Evolutionary conservation across 2,113 vertebrate species (phyloP).

Genomic region (Erythrocercus mccallii): DNA sequence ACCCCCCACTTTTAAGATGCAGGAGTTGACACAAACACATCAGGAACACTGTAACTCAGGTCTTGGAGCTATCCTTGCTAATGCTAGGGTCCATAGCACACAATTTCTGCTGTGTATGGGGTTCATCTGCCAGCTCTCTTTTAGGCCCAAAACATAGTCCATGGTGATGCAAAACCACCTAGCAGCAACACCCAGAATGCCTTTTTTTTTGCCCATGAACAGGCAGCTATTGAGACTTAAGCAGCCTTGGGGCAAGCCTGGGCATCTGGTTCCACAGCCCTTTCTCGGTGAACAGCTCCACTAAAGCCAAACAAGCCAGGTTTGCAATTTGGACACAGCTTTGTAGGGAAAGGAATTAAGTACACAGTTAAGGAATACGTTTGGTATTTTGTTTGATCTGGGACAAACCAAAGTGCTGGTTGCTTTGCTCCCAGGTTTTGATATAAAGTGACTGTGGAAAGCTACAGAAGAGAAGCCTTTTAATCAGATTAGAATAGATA

Average conservation of each 20-base stretch:
- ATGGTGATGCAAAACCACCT: background rate
- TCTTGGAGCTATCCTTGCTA: background rate
- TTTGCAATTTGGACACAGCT: background rate
- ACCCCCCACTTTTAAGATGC: too few relatives aligned
- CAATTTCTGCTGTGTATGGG: background rate
- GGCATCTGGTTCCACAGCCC: background rate
- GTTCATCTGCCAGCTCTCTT: background rate
- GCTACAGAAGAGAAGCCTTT: constrained; percentile 50
- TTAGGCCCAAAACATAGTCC: background rate
- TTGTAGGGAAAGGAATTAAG: background rate
- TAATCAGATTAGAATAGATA: constrained; percentile 66
- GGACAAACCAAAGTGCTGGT: background rate
- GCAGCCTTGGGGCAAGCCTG: background rate
- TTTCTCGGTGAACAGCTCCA: background rate
- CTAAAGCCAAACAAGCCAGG: fast-evolving
- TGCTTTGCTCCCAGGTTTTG: constrained; percentile 36
- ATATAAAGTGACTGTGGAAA: constrained; percentile 37
- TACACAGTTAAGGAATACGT: background rate
- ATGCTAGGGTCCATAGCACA: fast-evolving
- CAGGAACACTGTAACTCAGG: background rate
- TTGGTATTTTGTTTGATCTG: background rate
- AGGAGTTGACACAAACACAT: background rate
- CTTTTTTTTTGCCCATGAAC: background rate
- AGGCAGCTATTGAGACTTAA: background rate
- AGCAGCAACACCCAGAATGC: background rate